Conservation (phyloP, 2,888 invertebrate species). For the Ormyrus nitidulus region DNA sequence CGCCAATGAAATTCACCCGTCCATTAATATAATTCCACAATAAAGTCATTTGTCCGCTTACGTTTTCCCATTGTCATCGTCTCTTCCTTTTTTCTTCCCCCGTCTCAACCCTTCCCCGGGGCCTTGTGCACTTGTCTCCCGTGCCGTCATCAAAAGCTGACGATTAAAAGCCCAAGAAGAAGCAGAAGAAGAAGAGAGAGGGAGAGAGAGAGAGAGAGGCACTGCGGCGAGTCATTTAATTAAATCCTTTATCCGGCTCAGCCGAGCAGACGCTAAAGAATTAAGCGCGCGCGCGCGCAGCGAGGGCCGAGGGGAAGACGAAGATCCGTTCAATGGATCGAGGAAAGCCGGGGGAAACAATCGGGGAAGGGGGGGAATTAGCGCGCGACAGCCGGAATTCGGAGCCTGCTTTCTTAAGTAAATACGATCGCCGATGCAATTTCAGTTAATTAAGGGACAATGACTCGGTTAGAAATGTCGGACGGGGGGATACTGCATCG, state of each 20-base stretch:
- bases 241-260: constrained; percentile 58
- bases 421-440: constrained; percentile 50
- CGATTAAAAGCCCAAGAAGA: constrained; percentile 61
- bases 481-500: neutral
- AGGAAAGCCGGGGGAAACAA: constrained; percentile 53
- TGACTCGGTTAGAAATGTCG: constrained; percentile 56
- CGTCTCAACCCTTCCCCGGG: constrained; percentile 27
- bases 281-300: constrained; percentile 27
- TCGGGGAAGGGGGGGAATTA: constrained; percentile 35
- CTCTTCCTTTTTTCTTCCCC: constrained; percentile 21
- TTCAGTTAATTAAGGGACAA: constrained; percentile 57
- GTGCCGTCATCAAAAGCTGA: constrained; percentile 59
- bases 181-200: constrained; percentile 30
- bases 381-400: constrained; percentile 52
- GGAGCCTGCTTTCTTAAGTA: constrained; percentile 37
- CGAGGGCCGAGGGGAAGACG: constrained; percentile 23
- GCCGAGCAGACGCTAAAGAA: constrained; percentile 56
- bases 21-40: constrained; percentile 48
- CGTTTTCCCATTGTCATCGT: constrained; percentile 50
- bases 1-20: constrained; percentile 32
- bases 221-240: constrained; percentile 56
- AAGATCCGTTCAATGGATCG: constrained; percentile 53
- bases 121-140: constrained; percentile 39
- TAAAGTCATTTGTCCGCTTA: constrained; percentile 55
- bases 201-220: constrained; percentile 33